Evolutionary conservation across 2,888 invertebrate genomes (phyloP), one percentile per base, ranked within the genome.

Genomic region (Ernsta delagoae): DNA sequence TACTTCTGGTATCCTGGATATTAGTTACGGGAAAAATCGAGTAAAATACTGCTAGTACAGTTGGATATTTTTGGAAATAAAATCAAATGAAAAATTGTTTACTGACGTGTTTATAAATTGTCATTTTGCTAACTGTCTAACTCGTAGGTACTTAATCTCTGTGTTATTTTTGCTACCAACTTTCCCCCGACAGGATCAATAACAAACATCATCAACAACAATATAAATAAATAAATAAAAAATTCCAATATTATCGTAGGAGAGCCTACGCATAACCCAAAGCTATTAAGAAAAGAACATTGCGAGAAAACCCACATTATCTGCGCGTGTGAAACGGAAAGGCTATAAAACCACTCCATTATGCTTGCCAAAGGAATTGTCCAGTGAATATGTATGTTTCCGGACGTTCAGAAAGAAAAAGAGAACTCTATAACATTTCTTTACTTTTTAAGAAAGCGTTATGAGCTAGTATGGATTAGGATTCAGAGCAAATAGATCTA

Each of bases 1-100:
- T 76, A 75, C 65, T 66, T 74, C 78, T 81, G 77, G 79, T 83
- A 79, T 74, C 79, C 79, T 75, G 75, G 24, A 24, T 24, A 1
- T 24, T 24, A 3, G 24, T 24, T 3, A 24, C 24, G 24, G 24
- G 3, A 24, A 24, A 24, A 24, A 24, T 24, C 24, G 24, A 24
- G 24, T 3, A 24, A 24, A 24, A 24, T 24, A 24, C 24, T 24
- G 24, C 24, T 24, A 24, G 24, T 24, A 1, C 1, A 24, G 3
- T 24, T 3, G 24, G 24, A 24, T 24, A 24, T 3, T 3, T 24
- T 24, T 24, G 24, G 24, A 24, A 24, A 24, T 24, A 24, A 24
- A 24, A 24, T 3, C 3, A 24, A 24, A 24, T 1, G 24, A 24
- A 24, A 24, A 24, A 1, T 24, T 3, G 24, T 24, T 24, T 24